phyloP scores from a whole-genome alignment of 2,113 vertebrate species.

The Corydoras sp. region DNA sequence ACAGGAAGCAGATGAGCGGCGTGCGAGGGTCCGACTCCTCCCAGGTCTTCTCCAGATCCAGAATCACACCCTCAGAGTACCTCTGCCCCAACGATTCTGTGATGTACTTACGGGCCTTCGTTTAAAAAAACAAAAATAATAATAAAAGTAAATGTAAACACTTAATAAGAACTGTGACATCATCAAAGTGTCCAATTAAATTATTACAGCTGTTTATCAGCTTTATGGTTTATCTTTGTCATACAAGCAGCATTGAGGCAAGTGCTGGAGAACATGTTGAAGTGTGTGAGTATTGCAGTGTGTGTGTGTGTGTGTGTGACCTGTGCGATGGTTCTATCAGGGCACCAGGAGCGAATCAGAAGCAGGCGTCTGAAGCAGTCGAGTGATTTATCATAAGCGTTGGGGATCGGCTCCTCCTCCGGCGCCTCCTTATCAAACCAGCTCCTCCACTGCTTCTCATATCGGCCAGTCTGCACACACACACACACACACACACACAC shows the following conservation, averaged over 20 bases:
- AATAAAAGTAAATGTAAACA: no score
- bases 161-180: neutral
- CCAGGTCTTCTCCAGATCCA: conserved; percentile 89
- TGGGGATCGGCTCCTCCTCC: conserved; percentile 81
- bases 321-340: conserved; percentile 92
- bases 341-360: conserved; percentile 92
- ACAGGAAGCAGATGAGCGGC: conserved; percentile 90
- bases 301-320: conserved; percentile 51
- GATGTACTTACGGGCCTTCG: conserved; percentile 88
- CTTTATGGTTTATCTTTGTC: no score
- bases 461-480: conserved; percentile 74
- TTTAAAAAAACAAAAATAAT: no score
- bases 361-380: conserved; percentile 86
- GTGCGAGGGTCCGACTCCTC: conserved; percentile 84
- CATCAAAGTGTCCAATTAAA: no score
- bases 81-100: conserved; percentile 80
- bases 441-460: conserved; percentile 89
- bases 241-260: no score
- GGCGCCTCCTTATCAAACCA: conserved; percentile 96
- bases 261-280: neutral
- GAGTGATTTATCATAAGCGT: conserved; percentile 80
- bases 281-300: neutral
- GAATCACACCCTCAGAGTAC: conserved; percentile 79
- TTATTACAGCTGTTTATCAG: no score
- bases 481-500: conserved; percentile 31